phyloP scores from a whole-genome alignment of 2,113 vertebrate species.

The Labeo rohita region DNA sequence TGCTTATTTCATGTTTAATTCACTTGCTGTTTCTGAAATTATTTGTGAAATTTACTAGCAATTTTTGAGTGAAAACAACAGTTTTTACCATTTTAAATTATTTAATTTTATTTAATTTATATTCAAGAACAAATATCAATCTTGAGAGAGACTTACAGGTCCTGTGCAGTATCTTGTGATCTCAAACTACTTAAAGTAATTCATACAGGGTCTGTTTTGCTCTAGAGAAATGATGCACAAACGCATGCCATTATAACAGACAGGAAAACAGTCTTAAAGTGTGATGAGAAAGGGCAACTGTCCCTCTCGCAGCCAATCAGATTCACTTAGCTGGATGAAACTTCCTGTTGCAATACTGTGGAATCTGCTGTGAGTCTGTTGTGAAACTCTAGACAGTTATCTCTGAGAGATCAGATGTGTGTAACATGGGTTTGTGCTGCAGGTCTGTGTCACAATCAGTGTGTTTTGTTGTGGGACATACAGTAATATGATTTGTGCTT shows the following conservation, averaged over 20 bases:
- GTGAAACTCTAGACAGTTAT: slow-evolving; percentile 17
- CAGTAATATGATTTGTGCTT: not conserved
- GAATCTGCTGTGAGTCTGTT: not conserved
- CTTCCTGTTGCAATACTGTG: slow-evolving; percentile 12
- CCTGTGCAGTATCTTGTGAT: not conserved
- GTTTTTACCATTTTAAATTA: too few species aligned
- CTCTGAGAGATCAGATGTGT: not conserved
- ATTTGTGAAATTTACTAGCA: too few species aligned
- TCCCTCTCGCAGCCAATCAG: slow-evolving; percentile 23
- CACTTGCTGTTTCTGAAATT: too few species aligned
- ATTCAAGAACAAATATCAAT: not conserved
- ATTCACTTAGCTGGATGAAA: not conserved
- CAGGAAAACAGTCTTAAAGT: not conserved
- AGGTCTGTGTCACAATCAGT: not conserved
- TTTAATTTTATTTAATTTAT: too few species aligned
- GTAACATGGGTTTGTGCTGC: not conserved
- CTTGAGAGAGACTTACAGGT: slow-evolving; percentile 27
- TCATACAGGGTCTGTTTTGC: not conserved
- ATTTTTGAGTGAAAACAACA: too few species aligned
- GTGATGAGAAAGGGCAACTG: not conserved
- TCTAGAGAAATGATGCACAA: not conserved
- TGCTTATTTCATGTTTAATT: too few species aligned
- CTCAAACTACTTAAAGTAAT: slow-evolving; percentile 4
- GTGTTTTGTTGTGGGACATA: not conserved
- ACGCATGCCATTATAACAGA: not conserved